phyloP scores from a whole-genome alignment of 2,888 invertebrate species.

The Cephus pulcher region DNA sequence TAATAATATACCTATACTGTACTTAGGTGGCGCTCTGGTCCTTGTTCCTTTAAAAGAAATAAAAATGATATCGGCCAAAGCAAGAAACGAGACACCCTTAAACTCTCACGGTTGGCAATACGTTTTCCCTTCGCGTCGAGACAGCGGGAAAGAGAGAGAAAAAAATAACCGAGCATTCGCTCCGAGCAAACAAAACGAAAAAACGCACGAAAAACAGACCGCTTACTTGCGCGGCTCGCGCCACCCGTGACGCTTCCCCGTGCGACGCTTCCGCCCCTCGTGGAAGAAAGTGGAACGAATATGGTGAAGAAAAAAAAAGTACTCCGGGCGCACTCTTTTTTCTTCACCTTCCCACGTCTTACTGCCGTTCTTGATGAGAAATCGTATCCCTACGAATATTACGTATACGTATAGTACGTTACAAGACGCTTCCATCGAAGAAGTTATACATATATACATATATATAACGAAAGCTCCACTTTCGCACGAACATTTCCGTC shows the following conservation, averaged over 20 bases:
- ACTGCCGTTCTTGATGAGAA: not conserved
- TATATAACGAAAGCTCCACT: not conserved
- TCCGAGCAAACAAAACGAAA: conserved; percentile 24
- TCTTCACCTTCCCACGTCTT: not conserved
- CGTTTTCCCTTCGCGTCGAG: conserved; percentile 7
- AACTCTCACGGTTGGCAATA: conserved; percentile 36
- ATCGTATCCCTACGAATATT: not conserved
- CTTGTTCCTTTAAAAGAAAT: not conserved
- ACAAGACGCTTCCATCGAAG: not conserved
- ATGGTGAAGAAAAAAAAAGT: not conserved
- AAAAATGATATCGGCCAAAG: not conserved
- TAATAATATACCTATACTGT: not conserved
- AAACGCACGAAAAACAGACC: conserved; percentile 25
- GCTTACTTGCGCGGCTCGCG: not conserved
- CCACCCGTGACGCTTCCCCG: not conserved
- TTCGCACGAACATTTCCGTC: not conserved
- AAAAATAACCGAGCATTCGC: not conserved
- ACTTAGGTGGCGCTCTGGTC: not conserved
- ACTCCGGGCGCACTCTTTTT: not conserved
- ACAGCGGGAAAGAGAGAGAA: not conserved
- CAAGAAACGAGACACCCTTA: conserved; percentile 24
- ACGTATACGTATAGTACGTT: not conserved
- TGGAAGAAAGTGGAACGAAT: not conserved
- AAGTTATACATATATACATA: not conserved
- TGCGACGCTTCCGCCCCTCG: not conserved